Base-by-base conservation (phyloP, 2,888 invertebrate species). In the Geophilus truncorum region DNA sequence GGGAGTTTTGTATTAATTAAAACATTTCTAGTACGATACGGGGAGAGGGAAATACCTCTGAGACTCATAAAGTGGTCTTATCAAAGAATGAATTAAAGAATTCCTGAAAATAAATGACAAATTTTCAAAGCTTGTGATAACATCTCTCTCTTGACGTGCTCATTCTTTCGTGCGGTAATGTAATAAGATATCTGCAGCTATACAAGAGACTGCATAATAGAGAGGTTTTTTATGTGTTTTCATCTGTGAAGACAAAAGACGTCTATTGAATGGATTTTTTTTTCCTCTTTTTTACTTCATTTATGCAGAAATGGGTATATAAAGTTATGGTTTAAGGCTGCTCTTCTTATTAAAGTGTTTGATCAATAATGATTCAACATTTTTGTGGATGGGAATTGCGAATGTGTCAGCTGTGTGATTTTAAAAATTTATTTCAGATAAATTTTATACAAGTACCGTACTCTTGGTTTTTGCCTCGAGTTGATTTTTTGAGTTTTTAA, bases 21-120 rank as follows among this genome's bases (percentile, higher is more conserved):
- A 70, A 70, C 70, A 70, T 70, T 70, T 70, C 25, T 70, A 28
- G 25, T 70, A 1, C 12, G 28, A 70, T 70, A 25, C 28, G 70
- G 70, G 70, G 70, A 70, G 70, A 70, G n/a, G 70, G 70, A 28
- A 70, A 70, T 70, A 70, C 70, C 70, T 70, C 9, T n/a, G 70
- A 70, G 70, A 70, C 70, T 70, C 70, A 70, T 70, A 70, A 70
- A 70, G 70, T 70, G 70, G 70, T 70, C 70, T 70, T 70, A 70
- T 70, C 70, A 70, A 70, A 70, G 70, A 70, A 70, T 70, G 70
- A 70, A 70, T 70, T 70, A 70, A 70, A 70, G 70, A 70, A 70
- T 70, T 70, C 70, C 28, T 70, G 70, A 70, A 70, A 70, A 70
- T 70, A 70, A 70, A 70, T 70, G 70, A 70, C 70, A 70, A 70